These are phyloP conservation scores for Scomber japonicus DNA, from an alignment of 2,113 vertebrate genomes.

Conservation along the genomic window DNA sequence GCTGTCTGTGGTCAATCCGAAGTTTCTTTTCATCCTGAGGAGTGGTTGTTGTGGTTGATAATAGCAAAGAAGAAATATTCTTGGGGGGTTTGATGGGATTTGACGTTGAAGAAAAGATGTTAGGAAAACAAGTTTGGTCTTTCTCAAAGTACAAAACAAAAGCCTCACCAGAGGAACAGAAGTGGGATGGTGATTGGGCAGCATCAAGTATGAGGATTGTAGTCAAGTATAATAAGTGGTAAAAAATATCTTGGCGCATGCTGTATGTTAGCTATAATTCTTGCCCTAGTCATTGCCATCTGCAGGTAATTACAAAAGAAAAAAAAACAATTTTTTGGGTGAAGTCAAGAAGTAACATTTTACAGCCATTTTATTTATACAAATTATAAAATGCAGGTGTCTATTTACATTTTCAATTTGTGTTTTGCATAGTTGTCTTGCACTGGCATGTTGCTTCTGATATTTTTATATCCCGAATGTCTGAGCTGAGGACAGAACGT, in stretches of 20 bases:
- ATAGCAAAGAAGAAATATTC: neutral
- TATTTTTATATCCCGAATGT: conserved; percentile 50
- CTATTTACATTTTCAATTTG: conserved; percentile 55
- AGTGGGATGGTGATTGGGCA: conserved; percentile 2
- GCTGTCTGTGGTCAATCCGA: neutral
- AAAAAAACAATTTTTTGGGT: conserved; percentile 52
- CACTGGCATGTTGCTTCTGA: conserved; percentile 21
- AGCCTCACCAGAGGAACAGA: conserved; percentile 10
- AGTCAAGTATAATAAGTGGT: conserved; percentile 59
- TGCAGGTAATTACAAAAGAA: conserved; percentile 69
- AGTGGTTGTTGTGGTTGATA: neutral
- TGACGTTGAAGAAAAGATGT: neutral
- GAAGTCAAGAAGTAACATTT: conserved; percentile 55
- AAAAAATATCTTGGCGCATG: conserved; percentile 58
- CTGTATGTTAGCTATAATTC: conserved; percentile 48
- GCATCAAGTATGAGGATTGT: conserved; percentile 35
- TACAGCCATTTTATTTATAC: conserved; percentile 56
- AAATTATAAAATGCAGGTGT: conserved; percentile 56
- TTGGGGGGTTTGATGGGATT: neutral
- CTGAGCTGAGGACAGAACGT: conserved; percentile 31
- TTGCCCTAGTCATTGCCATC: conserved; percentile 45
- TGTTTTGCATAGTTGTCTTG: conserved; percentile 33
- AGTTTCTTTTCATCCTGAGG: neutral
- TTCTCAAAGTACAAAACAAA: conserved; percentile 29
- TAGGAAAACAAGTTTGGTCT: neutral